Base-by-base conservation (phyloP, 2,797 vertebrate genomes). In the Argentina silus region DNA sequence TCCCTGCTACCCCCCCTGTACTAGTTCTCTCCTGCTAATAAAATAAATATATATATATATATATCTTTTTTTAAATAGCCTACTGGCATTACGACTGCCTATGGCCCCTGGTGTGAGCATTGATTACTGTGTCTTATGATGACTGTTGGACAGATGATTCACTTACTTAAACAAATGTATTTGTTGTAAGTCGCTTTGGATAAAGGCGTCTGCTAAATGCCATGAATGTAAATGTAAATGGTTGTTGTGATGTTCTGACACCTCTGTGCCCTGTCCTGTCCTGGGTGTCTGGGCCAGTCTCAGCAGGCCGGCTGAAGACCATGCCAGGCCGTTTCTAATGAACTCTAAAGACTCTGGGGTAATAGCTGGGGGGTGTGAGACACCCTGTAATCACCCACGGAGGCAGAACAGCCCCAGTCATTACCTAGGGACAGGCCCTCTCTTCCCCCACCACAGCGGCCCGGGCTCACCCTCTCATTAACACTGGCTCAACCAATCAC, bases 331-430 rank as follows among this genome's bases (percentile, higher is more conserved):
- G 27, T 36, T 4, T 56, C 23, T 72, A 53, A 53, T 72, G 44
- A 44, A 11, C 17, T 17, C 12, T 51, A 62, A 72, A 43, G n/a
- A 21, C 48, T 45, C 27, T 36, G 61, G 1, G 42, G 27, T 72
- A 65, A 72, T 55, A 50, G 56, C 69, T 48, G 61, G 48, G 70
- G n/a, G 48, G 48, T 7, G 12, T 10, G 7, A 17, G 42, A 43
- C 61, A 44, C 47, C 61, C 70, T 72, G 14, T 64, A 72, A 64
- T 64, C 70, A 53, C 61, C 57, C 44, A 27, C 36, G 51, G 14
- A 36, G 56, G 56, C 55, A 61, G 43, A 6, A 70, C 56, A 36
- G 14, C 56, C 56, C 47, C 68, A 70, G 45, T 59, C n/a, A n/a
- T 63, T 63, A 63, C 36, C 8, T 0, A 7, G 56, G 14, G 50